Conservation (phyloP, 2,797 vertebrate genomes). For the Manis crassicaudata region DNA sequence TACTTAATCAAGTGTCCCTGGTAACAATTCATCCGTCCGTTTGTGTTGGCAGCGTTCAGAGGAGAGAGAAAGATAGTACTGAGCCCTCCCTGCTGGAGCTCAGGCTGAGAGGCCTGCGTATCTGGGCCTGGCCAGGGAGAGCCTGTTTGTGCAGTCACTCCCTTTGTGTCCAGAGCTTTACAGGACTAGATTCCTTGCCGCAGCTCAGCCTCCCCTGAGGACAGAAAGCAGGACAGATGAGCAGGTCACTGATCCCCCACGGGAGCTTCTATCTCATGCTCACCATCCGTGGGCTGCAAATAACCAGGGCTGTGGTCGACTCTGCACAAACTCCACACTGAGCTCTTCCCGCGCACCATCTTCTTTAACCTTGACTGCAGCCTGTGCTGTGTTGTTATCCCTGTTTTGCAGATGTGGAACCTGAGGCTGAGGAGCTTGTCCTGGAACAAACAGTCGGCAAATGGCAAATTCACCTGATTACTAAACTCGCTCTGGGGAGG, state of each 20-base stretch:
- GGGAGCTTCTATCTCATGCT: background rate
- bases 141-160: background rate
- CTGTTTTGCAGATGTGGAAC: background rate
- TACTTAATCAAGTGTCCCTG: slow-evolving; percentile 76
- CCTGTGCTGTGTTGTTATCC: background rate
- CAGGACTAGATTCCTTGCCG: background rate
- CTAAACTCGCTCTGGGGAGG: background rate
- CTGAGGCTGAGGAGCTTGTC: background rate
- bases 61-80: slow-evolving; percentile 46
- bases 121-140: background rate
- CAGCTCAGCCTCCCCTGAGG: background rate
- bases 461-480: background rate
- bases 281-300: rapidly evolving
- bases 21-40: slow-evolving; percentile 47
- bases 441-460: background rate
- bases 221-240: background rate
- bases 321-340: background rate
- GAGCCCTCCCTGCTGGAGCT: slow-evolving; percentile 48
- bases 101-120: slow-evolving; percentile 62
- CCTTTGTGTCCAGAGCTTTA: slow-evolving; percentile 27
- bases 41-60: slow-evolving; percentile 67
- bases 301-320: background rate
- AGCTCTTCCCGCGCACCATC: background rate
- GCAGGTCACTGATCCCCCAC: background rate
- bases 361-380: background rate